Evolutionary conservation across 1,140 invertebrate species (phyloP).

Genomic region (Xylocopa sonorina): DNA sequence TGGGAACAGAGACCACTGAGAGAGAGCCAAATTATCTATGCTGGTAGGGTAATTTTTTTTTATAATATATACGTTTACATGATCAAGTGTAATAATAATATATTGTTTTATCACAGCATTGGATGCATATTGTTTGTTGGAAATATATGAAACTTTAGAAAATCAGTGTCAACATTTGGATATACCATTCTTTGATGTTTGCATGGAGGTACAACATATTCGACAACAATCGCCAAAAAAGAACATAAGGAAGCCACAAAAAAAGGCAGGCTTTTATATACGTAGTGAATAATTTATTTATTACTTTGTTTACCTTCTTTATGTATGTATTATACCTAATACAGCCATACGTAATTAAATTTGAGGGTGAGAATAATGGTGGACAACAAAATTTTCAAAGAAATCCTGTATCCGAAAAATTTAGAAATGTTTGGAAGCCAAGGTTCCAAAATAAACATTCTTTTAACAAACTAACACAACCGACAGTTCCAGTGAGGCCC

Average conservation of each 20-base stretch:
- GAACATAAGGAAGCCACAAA: constrained; percentile 66
- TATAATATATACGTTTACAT: neutral
- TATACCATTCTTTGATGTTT: constrained; percentile 85
- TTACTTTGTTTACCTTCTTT: neutral
- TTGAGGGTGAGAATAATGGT: too few relatives aligned
- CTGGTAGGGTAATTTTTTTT: constrained; percentile 82
- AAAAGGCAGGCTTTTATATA: constrained; percentile 42
- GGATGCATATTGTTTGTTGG: constrained; percentile 90
- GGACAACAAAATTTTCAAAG: neutral
- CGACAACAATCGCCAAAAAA: constrained; percentile 75
- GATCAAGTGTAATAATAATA: neutral
- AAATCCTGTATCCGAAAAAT: neutral
- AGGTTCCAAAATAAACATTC: neutral
- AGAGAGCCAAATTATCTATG: constrained; percentile 89
- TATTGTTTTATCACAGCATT: constrained; percentile 82
- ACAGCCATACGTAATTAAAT: neutral
- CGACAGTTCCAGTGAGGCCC: neutral
- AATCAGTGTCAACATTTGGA: constrained; percentile 79
- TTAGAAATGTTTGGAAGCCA: neutral
- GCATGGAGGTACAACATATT: constrained; percentile 79
- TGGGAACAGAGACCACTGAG: constrained; percentile 92
- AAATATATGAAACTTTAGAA: constrained; percentile 86
- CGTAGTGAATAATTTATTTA: neutral
- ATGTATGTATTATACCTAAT: constrained; percentile 21
- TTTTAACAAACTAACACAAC: neutral